Evolutionary conservation across 2,113 vertebrate genomes (phyloP).

Genomic region (Limanda limanda): DNA sequence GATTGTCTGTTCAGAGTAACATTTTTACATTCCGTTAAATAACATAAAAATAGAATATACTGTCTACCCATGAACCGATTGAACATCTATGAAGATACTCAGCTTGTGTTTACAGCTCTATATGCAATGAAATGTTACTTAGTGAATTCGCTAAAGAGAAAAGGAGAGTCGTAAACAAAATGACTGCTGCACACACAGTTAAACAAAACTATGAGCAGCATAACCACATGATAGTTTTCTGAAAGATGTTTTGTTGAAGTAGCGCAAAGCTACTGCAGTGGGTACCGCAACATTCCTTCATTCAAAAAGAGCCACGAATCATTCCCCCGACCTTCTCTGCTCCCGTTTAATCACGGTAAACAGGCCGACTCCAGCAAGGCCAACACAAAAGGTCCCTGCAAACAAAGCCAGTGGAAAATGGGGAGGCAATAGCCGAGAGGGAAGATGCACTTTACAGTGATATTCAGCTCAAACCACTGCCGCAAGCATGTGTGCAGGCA

Average conservation of each 20-base stretch:
- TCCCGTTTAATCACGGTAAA: slow-evolving; percentile 71
- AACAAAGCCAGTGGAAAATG: slow-evolving; percentile 61
- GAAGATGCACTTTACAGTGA: slow-evolving; percentile 54
- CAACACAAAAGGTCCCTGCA: slow-evolving; percentile 51
- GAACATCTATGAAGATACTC: not conserved
- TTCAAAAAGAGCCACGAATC: slow-evolving; percentile 37
- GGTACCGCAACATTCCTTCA: slow-evolving; percentile 42
- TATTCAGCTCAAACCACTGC: slow-evolving; percentile 40
- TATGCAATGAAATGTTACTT: slow-evolving; percentile 17
- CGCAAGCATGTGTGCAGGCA: not conserved
- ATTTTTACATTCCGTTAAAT: slow-evolving; percentile 2
- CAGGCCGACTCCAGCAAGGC: slow-evolving; percentile 42
- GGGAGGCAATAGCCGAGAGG: slow-evolving; percentile 54
- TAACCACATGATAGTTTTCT: not conserved
- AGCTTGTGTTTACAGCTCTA: not conserved
- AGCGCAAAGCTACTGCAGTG: slow-evolving; percentile 15
- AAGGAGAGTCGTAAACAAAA: slow-evolving; percentile 14
- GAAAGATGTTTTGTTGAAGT: not conserved
- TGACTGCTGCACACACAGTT: not conserved
- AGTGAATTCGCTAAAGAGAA: slow-evolving; percentile 20
- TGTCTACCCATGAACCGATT: not conserved
- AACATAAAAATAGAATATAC: not conserved
- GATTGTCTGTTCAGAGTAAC: no score
- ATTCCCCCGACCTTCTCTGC: slow-evolving; percentile 39
- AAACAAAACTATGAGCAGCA: not conserved